phyloP scores from a whole-genome alignment of 2,113 vertebrate species.

The Elachura formosa region DNA sequence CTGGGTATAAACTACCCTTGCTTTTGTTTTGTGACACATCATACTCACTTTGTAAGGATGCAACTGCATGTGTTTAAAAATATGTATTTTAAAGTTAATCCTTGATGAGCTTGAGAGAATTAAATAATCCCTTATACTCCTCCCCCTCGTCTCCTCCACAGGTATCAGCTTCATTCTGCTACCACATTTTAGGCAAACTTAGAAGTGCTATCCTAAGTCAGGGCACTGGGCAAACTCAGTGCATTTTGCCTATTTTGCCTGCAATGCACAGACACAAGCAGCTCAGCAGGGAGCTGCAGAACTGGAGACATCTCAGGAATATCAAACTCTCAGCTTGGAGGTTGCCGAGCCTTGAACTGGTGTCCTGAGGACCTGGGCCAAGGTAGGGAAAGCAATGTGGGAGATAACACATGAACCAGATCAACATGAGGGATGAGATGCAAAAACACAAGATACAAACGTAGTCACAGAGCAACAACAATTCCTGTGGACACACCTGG shows the following conservation, averaged over 20 bases:
- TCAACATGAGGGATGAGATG: fast-evolving
- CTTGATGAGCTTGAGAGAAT: not conserved
- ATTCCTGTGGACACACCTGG: not conserved
- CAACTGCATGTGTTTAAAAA: not conserved
- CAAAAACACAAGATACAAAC: not conserved
- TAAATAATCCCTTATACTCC: not conserved
- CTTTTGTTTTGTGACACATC: not conserved
- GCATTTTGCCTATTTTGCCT: not conserved
- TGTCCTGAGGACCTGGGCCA: not conserved
- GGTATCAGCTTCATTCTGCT: not conserved
- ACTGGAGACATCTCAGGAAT: not conserved
- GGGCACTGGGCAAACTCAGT: fast-evolving
- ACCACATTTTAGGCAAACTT: not conserved
- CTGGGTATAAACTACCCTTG: not conserved
- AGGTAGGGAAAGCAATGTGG: not conserved
- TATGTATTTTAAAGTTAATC: not conserved
- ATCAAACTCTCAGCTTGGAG: not conserved
- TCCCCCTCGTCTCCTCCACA: not conserved
- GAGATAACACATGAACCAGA: not conserved
- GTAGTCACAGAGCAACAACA: not conserved
- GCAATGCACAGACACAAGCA: not conserved
- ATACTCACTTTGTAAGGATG: not conserved
- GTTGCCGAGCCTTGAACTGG: not conserved
- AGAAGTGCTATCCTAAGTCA: not conserved
- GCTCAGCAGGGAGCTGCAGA: not conserved